A percentile compares a stretch with the other conserved stretches of the same genome.
phyloP scores from a whole-genome alignment of 2,113 vertebrate species.

The Prinia subflava region DNA sequence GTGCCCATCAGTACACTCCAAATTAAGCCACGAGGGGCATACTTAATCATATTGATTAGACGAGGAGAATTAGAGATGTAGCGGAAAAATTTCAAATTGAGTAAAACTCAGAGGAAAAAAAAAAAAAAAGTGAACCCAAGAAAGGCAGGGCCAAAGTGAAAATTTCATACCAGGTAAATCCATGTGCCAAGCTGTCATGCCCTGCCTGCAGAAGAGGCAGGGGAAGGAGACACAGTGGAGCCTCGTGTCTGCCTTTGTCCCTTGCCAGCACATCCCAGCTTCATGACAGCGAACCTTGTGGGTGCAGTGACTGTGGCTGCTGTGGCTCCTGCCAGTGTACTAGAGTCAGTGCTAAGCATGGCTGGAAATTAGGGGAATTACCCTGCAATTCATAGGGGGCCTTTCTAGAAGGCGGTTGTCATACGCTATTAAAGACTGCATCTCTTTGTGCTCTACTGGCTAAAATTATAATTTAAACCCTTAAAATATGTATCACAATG shows the following conservation, averaged over 20 bases:
- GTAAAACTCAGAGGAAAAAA: not conserved
- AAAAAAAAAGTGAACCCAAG: rapidly evolving
- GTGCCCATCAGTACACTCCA: not conserved
- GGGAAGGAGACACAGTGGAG: not conserved
- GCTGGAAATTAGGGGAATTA: not conserved
- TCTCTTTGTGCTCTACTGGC: not conserved
- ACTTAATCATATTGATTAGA: not conserved
- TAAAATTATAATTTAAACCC: constrained; percentile 11
- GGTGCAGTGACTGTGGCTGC: not conserved
- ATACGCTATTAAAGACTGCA: not conserved
- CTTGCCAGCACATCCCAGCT: not conserved
- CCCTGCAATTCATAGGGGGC: not conserved
- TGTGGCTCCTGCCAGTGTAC: not conserved
- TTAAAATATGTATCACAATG: not conserved
- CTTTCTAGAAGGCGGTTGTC: not conserved
- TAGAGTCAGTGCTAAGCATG: not conserved
- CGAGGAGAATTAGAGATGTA: not conserved
- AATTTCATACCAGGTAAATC: not conserved
- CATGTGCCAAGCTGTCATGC: not conserved
- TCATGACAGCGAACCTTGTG: not conserved
- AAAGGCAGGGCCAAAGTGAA: not conserved
- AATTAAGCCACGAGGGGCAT: not conserved
- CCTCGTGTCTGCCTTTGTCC: not conserved
- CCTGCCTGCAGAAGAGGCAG: rapidly evolving
- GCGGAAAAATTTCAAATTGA: not conserved